Conservation (phyloP, 2,113 vertebrate genomes). For the Motacilla alba region DNA sequence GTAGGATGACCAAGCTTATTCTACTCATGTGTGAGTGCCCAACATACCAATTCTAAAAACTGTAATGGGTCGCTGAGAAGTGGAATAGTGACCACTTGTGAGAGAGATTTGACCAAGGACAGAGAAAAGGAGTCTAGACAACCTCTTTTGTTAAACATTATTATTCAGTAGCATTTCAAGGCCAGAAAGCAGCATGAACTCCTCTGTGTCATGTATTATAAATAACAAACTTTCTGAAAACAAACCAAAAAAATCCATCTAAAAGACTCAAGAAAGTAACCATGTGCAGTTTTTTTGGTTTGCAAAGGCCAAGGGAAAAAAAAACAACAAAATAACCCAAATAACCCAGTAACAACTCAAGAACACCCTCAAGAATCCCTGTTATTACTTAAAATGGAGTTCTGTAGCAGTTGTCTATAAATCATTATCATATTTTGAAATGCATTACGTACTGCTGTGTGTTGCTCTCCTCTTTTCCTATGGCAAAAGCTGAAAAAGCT, state of each 20-base stretch:
- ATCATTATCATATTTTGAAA: neutral
- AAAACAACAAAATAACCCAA: neutral
- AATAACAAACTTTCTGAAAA: neutral
- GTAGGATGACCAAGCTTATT: neutral
- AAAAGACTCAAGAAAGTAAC: neutral
- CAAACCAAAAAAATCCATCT: neutral
- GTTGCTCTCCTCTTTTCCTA: neutral
- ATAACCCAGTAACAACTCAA: neutral
- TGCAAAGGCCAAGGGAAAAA: neutral
- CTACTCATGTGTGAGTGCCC: neutral
- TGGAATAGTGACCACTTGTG: neutral
- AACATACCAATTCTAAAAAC: neutral
- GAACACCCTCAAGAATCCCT: neutral
- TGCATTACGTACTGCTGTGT: neutral
- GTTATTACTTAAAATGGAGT: neutral
- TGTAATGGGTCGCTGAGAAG: neutral
- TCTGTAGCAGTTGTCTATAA: neutral
- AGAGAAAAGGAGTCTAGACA: neutral
- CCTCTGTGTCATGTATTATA: neutral
- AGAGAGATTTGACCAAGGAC: neutral
- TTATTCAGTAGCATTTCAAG: neutral
- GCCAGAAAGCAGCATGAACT: neutral
- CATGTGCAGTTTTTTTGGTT: accelerated
- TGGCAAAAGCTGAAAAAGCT: neutral
- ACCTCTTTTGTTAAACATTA: neutral